Conservation (phyloP, 2,888 invertebrate genomes). For the Ceratothoa steindachneri region DNA sequence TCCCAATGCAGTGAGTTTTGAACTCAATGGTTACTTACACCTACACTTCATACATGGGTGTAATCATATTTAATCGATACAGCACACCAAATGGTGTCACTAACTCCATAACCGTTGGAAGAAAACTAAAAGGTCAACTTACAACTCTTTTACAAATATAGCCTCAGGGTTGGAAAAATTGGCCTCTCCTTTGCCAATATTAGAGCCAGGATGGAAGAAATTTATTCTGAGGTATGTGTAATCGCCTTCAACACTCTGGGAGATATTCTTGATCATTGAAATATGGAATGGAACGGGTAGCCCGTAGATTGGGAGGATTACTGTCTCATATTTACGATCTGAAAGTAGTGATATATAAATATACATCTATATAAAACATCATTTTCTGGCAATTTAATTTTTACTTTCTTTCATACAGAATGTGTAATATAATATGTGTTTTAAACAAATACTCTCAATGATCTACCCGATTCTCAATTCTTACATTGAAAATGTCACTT, state of each 20-base stretch:
- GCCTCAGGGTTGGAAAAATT: slow-evolving; percentile 91
- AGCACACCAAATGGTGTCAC: no score
- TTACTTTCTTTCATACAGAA: no score
- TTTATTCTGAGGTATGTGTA: slow-evolving; percentile 96
- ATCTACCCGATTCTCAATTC: no score
- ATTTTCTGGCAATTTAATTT: no score
- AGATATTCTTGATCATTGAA: slow-evolving; percentile 97
- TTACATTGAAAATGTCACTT: no score
- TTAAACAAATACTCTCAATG: no score
- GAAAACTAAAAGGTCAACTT: slow-evolving; percentile 54
- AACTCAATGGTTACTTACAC: no score
- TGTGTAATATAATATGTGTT: no score
- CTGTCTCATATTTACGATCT: slow-evolving; percentile 95
- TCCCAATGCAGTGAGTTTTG: no score
- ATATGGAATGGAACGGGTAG: slow-evolving; percentile 96
- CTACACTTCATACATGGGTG: no score
- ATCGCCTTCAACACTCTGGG: slow-evolving; percentile 96
- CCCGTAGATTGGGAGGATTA: slow-evolving; percentile 96
- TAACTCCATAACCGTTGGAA: no score
- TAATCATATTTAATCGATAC: no score
- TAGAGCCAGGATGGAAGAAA: slow-evolving; percentile 96
- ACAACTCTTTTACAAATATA: slow-evolving; percentile 96
- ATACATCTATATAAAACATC: not conserved
- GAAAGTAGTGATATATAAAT: slow-evolving; percentile 39
- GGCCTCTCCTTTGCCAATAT: slow-evolving; percentile 86